phyloP scores from a whole-genome alignment of 2,797 vertebrate species.

The Streptopelia turtur region DNA sequence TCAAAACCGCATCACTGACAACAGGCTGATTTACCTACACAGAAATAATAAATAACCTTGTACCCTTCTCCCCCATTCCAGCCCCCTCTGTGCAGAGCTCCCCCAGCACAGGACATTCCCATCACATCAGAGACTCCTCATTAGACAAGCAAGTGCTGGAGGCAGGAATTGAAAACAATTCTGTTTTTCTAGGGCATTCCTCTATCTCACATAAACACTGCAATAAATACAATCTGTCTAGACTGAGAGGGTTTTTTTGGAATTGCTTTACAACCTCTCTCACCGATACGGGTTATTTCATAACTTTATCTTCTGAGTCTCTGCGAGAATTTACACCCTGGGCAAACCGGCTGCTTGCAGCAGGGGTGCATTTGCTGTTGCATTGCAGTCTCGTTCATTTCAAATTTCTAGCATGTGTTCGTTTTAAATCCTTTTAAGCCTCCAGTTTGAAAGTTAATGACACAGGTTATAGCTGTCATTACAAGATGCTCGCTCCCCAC shows the following conservation, averaged over 20 bases:
- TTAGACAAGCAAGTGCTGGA: neutral
- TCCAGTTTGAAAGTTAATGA: slow-evolving; percentile 58
- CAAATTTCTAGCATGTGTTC: slow-evolving; percentile 18
- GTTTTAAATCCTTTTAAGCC: slow-evolving; percentile 42
- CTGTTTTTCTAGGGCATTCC: slow-evolving; percentile 56
- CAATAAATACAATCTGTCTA: slow-evolving; percentile 33
- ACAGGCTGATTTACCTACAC: neutral
- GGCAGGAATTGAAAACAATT: neutral
- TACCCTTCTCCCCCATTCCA: neutral
- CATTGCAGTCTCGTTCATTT: neutral
- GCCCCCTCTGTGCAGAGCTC: neutral
- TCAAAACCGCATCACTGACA: neutral
- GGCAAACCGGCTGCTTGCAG: neutral
- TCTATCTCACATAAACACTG: slow-evolving; percentile 25
- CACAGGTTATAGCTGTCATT: neutral
- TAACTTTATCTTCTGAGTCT: slow-evolving; percentile 19
- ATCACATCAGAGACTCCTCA: neutral
- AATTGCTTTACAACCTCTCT: slow-evolving; percentile 1
- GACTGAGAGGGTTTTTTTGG: neutral
- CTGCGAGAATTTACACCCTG: neutral
- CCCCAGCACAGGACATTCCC: neutral
- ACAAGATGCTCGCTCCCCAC: neutral
- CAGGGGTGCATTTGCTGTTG: neutral
- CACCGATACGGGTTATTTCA: neutral
- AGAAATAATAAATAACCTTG: neutral